phyloP scores from a whole-genome alignment of 2,888 invertebrate species.

The Flexamia atlantica region DNA sequence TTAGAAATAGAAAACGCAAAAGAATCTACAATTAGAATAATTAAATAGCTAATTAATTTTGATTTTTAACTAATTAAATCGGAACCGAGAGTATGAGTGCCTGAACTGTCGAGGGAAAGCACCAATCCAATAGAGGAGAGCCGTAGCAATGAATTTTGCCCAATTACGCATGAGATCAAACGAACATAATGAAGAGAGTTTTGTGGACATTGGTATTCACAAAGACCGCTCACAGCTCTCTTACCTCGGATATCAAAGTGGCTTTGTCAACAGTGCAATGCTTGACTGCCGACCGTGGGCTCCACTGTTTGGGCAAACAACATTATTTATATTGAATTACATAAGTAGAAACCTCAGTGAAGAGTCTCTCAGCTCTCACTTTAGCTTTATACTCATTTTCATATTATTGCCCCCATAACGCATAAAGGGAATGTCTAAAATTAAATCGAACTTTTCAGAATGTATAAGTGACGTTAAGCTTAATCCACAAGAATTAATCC shows the following conservation, averaged over 20 bases:
- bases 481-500: too few relatives aligned
- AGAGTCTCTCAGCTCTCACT: not conserved
- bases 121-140: not conserved
- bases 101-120: not conserved
- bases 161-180: not conserved
- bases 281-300: not conserved
- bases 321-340: not conserved
- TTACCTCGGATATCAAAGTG: conserved; percentile 2
- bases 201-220: not conserved
- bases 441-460: too few relatives aligned
- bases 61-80: not conserved
- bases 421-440: too few relatives aligned
- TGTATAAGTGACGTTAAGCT: too few relatives aligned
- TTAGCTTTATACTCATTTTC: too few relatives aligned
- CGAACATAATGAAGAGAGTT: not conserved
- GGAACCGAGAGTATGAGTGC: not conserved
- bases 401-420: too few relatives aligned
- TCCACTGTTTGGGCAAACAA: not conserved
- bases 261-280: not conserved
- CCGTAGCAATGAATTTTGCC: not conserved
- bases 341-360: not conserved
- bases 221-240: not conserved
- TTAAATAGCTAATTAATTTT: not conserved
- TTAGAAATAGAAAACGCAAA: too few relatives aligned
- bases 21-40: too few relatives aligned